phyloP scores from a whole-genome alignment of 2,113 vertebrate species.

The Solea senegalensis region DNA sequence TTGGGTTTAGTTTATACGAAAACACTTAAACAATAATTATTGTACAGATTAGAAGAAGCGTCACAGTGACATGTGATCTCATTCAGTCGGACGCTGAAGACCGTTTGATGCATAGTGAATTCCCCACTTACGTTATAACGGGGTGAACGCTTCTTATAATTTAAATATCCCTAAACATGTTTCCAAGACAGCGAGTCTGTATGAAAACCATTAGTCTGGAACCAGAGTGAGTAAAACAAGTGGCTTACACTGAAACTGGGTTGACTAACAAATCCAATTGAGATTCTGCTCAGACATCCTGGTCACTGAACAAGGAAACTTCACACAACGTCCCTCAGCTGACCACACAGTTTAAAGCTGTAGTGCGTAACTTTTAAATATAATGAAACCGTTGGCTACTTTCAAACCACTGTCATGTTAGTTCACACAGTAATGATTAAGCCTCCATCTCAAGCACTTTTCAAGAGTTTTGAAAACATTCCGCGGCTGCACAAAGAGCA shows the following conservation, averaged over 20 bases:
- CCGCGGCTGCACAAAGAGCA: too few species aligned
- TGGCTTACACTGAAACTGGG: conserved; percentile 37
- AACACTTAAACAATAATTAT: not conserved
- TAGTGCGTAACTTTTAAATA: too few species aligned
- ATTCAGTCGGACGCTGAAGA: too few species aligned
- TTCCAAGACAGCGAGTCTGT: not conserved
- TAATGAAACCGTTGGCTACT: too few species aligned
- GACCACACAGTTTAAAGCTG: too few species aligned
- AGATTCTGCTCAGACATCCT: conserved; percentile 45
- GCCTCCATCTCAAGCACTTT: too few species aligned
- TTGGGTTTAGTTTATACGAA: not conserved
- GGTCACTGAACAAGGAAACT: not conserved
- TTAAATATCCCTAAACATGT: not conserved
- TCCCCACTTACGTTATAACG: too few species aligned
- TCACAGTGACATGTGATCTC: not conserved
- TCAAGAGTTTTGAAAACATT: too few species aligned
- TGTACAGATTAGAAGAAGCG: not conserved
- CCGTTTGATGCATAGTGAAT: too few species aligned
- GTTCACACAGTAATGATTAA: too few species aligned
- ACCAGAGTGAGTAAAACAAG: not conserved
- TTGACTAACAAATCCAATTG: conserved; percentile 66
- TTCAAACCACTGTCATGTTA: too few species aligned
- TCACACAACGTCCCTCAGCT: too few species aligned
- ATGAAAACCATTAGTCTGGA: not conserved
- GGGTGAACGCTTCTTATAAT: not conserved